Base-by-base conservation (phyloP, 2,113 vertebrate species). In the Rhabdomys dilectus region DNA sequence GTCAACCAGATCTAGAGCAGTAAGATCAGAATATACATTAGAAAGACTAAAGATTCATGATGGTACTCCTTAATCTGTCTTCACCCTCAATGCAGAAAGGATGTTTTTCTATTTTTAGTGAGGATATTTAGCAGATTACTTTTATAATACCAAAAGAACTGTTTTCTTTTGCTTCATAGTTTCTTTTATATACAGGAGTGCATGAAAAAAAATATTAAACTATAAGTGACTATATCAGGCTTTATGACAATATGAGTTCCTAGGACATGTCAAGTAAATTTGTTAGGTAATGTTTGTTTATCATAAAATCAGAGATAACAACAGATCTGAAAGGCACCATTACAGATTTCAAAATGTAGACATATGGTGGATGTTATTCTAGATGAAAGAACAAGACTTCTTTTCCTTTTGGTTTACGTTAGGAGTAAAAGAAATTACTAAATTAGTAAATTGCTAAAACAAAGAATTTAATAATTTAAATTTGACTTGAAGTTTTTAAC, bases 141-240 rank as follows among this genome's bases (percentile, higher is more conserved):
- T 91, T 60, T 72, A 89, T n/a, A 92, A 8, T n/a, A 56, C n/a
- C 36, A 56, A 80, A 91, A 80, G 16, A 53, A 7, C 11, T 73
- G 45, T 80, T 60, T 84, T 42, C 26, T 31, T 66, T 66, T 66
- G 64, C 11, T 29, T 64, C 2, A 10, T 66, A 13, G 22, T 64
- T 58, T 58, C 24, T 62, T 62, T 31, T 89, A 22, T 78, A 78
- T 76, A 56, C 68, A 89, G 58, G 70, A 34, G 2, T 7, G 76
- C 24, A 15, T 75, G 84, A 87, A 94, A 72, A 56, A 56, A 95
- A 84, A 89, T 17, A 93, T 21, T 72, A 48, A 86, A 81, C 22
- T 76, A 8, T 53, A 62, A 5, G 3, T 86, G 73, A 77, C 26
- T 77, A 42, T 81, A 60, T 16, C 7, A 86, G 39, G 24, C 5